These are phyloP conservation scores for Ormyrus labotus DNA, from an alignment of 2,888 invertebrate species.

Conservation along the genomic window DNA sequence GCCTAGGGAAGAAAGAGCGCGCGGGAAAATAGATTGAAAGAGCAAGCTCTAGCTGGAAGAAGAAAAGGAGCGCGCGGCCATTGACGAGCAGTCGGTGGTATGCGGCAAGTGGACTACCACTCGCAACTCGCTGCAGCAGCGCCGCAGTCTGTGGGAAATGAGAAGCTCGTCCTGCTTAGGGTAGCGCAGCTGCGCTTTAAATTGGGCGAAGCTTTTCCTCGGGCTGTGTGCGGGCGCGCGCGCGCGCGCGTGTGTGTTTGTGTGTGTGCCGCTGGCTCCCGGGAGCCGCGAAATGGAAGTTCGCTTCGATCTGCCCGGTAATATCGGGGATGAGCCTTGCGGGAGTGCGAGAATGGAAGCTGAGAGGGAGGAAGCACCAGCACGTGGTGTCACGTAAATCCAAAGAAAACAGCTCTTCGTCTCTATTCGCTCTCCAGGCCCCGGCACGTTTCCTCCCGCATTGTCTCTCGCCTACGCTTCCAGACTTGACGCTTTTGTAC, in stretches of 20 bases:
- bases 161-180: conserved; percentile 27
- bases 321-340: conserved; percentile 60
- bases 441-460: conserved; percentile 57
- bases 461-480: conserved; percentile 29
- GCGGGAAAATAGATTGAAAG: background rate
- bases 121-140: background rate
- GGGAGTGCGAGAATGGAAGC: background rate
- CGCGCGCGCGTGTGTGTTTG: background rate
- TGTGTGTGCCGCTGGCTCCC: conserved; percentile 57
- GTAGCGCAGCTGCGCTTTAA: conserved; percentile 38
- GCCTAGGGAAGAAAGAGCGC: background rate
- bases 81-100: background rate
- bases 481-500: conserved; percentile 40
- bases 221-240: conserved; percentile 5
- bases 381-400: conserved; percentile 69
- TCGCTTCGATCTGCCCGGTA: conserved; percentile 67
- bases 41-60: background rate
- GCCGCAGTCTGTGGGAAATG: conserved; percentile 33
- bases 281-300: conserved; percentile 67
- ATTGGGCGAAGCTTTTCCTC: conserved; percentile 38
- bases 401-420: conserved; percentile 67
- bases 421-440: conserved; percentile 61
- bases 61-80: background rate
- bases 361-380: conserved; percentile 56
- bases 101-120: background rate